phyloP scores from a whole-genome alignment of 2,113 vertebrate genomes.

The Paralichthys olivaceus region DNA sequence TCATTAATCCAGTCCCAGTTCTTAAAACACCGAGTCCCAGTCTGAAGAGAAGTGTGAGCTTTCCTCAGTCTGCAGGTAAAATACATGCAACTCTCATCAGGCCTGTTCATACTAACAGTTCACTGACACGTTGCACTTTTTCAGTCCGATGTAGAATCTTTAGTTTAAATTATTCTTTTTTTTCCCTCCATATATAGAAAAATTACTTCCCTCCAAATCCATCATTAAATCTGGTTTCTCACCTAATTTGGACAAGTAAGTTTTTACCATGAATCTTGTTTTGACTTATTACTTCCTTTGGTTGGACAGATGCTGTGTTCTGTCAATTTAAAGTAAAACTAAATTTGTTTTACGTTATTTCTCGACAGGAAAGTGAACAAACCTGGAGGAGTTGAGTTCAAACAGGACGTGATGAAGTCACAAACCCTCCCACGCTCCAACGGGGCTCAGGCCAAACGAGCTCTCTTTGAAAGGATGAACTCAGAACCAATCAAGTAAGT shows the following conservation, averaged over 20 bases:
- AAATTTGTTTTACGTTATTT: not conserved
- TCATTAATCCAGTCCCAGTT: conserved; percentile 59
- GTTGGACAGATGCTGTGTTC: not conserved
- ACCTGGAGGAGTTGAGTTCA: conserved; percentile 45
- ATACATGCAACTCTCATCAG: not conserved
- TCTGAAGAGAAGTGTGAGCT: conserved; percentile 78
- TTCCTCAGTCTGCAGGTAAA: conserved; percentile 80
- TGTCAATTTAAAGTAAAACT: not conserved
- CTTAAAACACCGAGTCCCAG: conserved; percentile 71
- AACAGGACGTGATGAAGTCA: conserved; percentile 85
- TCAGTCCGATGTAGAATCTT: not conserved
- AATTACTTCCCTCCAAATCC: conserved; percentile 78
- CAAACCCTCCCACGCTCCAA: conserved; percentile 86
- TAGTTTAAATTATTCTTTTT: not conserved
- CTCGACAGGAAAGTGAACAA: conserved; percentile 61
- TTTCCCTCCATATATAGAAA: conserved; percentile 77
- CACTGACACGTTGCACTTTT: not conserved
- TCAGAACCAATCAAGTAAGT: conserved; percentile 85
- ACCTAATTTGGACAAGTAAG: conserved; percentile 72
- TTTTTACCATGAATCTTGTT: not conserved
- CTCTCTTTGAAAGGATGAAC: conserved; percentile 89
- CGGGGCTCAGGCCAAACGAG: conserved; percentile 87
- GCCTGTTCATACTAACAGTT: not conserved
- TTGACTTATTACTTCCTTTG: too few species aligned
- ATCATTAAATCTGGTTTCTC: conserved; percentile 75